These are phyloP conservation scores for Vespertilio murinus DNA, from an alignment of 2,797 vertebrate genomes.

Conservation along the genomic window DNA sequence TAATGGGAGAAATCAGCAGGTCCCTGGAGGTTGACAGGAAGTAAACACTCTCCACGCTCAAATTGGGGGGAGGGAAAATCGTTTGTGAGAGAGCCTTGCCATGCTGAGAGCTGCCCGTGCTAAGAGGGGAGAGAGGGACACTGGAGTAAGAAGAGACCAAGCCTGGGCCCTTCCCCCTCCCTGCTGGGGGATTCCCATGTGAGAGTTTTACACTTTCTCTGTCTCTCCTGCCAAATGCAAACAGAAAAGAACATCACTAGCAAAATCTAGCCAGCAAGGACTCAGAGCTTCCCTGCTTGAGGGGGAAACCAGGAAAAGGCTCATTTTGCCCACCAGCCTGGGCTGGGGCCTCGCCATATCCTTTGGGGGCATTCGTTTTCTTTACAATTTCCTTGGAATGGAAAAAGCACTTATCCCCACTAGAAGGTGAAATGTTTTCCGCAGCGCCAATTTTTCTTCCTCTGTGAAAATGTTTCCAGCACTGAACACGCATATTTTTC, in stretches of 20 bases:
- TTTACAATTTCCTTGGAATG: not conserved
- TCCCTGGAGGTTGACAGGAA: slow-evolving; percentile 66
- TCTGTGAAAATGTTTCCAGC: slow-evolving; percentile 56
- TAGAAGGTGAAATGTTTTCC: slow-evolving; percentile 47
- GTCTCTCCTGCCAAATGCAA: not conserved
- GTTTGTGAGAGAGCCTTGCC: slow-evolving; percentile 12
- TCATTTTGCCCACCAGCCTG: not conserved
- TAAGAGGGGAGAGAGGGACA: not conserved
- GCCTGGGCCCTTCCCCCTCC: not conserved
- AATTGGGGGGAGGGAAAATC: slow-evolving; percentile 36
- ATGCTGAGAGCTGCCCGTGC: not conserved
- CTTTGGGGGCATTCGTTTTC: not conserved
- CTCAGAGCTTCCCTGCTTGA: not conserved
- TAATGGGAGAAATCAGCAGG: slow-evolving; percentile 67
- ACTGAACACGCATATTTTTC: slow-evolving; percentile 64
- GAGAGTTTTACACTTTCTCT: not conserved
- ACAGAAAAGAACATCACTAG: not conserved
- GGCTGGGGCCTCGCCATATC: not conserved
- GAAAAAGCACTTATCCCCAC: not conserved
- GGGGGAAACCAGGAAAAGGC: not conserved
- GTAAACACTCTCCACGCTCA: slow-evolving; percentile 69
- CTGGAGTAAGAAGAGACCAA: not conserved
- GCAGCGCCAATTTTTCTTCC: slow-evolving; percentile 58
- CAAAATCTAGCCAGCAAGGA: not conserved
- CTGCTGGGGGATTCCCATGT: fast-evolving